Evolutionary conservation across 2,888 invertebrate genomes (phyloP), one percentile per base, ranked within the genome.

Genomic region (Minunthozetes semirufus): DNA sequence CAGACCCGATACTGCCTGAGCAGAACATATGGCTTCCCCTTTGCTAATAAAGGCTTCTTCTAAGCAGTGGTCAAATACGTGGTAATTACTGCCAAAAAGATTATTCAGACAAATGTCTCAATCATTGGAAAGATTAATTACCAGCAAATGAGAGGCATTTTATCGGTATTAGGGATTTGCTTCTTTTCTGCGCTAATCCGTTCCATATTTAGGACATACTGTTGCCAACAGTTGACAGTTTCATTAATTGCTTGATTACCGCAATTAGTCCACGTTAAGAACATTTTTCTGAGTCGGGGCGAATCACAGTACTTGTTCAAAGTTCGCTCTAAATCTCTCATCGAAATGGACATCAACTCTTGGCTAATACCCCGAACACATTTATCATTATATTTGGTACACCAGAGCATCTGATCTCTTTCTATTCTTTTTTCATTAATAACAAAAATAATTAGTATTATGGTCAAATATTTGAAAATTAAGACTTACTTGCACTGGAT

Each of bases 261-360:
- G 17, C 66, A 66, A 1, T 29, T 17, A 11, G 38, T n/a, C 66
- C 66, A 66, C n/a, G 66, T 38, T 38, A 66, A 38, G 19, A 15
- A 66, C 3, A 66, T 8, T 66, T 66, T 66, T 8, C 66, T 29
- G 11, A 66, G 19, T 66, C 38, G 33, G 4, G 66, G 66, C 19
- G 66, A 66, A 42, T 66, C 66, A 13, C 66, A 66, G n/a, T 66
- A 66, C 19, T 66, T 66, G 15, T 66, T 66, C n/a, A 38, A 4
- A 17, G 38, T 22, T 1, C 8, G 17, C 17, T 66, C 66, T 1
- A 66, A 6, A n/a, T 66, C 66, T 19, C n/a, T 66, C 38, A 19
- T 6, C 1, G 42, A 2, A 5, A 66, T 33, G 2, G 66, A 38
- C 1, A 42, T 38, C 11, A 66, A 3, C 5, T 66, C 38, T 13